A percentile compares a stretch with the other conserved stretches of the same genome.
phyloP scores from a whole-genome alignment of 2,113 vertebrate species.

The Gallinago undulata region DNA sequence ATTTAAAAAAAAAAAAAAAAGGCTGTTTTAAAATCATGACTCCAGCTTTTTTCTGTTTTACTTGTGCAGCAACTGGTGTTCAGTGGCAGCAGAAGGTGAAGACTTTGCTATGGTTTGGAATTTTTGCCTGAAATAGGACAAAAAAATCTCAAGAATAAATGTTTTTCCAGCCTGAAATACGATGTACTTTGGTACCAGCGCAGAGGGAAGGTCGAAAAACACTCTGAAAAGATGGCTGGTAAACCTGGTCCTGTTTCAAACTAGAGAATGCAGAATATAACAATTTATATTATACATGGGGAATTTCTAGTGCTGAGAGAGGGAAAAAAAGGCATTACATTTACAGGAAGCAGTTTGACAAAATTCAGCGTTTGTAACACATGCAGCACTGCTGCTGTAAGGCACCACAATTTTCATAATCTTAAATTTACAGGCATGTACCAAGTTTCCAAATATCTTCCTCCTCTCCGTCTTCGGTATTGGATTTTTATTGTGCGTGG shows the following conservation, averaged over 20 bases:
- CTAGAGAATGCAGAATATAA: background rate
- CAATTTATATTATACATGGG: background rate
- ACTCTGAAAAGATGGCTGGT: background rate
- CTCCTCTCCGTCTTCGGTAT: background rate
- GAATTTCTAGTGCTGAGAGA: background rate
- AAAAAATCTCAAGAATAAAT: background rate
- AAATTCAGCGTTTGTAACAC: constrained; percentile 11
- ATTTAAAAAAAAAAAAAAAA: background rate
- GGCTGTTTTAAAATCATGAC: background rate
- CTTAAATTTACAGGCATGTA: background rate
- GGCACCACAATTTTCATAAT: background rate
- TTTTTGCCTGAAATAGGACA: background rate
- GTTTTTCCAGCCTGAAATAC: background rate
- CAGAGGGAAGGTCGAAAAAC: background rate
- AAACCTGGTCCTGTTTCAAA: background rate
- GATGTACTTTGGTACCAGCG: background rate
- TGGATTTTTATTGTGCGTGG: background rate
- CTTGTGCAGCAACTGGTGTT: background rate
- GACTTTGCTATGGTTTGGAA: background rate
- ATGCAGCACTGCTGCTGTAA: background rate
- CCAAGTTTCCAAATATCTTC: background rate
- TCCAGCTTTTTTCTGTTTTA: background rate
- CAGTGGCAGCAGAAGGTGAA: background rate
- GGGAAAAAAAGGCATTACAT: background rate
- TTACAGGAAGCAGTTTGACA: background rate